phyloP scores from a whole-genome alignment of 2,797 vertebrate species.

The Macropodus opercularis region DNA sequence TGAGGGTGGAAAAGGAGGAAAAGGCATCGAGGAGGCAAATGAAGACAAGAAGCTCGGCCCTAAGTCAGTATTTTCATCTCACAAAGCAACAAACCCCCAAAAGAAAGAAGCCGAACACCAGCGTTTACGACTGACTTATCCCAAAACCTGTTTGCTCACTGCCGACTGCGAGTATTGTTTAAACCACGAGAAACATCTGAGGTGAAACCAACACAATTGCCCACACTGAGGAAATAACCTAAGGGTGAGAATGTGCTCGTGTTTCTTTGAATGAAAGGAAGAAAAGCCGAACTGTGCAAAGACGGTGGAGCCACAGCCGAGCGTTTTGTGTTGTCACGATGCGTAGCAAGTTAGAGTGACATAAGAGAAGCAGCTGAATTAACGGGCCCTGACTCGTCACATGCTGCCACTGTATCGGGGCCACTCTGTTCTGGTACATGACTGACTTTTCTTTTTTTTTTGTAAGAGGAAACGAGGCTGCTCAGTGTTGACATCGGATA shows the following conservation, averaged over 20 bases:
- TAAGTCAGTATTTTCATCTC: not conserved
- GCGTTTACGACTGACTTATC: not conserved
- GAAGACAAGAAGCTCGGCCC: not conserved
- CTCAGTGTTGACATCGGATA: conserved; percentile 26
- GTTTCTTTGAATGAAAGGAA: conserved; percentile 23
- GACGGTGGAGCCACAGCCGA: not conserved
- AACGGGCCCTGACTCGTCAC: conserved; percentile 26
- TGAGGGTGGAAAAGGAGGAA: not conserved
- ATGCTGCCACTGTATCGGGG: conserved; percentile 25
- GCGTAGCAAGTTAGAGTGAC: not conserved
- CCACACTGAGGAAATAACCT: conserved; percentile 14
- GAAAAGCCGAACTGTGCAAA: too few relatives aligned
- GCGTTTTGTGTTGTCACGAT: too few relatives aligned
- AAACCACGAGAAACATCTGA: conserved; percentile 6
- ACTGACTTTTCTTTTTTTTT: conserved; percentile 8
- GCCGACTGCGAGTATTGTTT: conserved; percentile 3
- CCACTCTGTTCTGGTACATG: conserved; percentile 59
- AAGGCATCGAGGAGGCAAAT: not conserved
- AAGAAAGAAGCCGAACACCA: conserved; percentile 10
- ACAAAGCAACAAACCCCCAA: not conserved
- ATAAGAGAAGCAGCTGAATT: not conserved
- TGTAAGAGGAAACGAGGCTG: conserved; percentile 18
- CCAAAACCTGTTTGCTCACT: conserved; percentile 5
- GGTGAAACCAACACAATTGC: conserved; percentile 18
- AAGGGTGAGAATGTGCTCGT: conserved; percentile 17